Base-by-base conservation (phyloP, 2,113 vertebrate genomes). In the Circaetus cinerascens region DNA sequence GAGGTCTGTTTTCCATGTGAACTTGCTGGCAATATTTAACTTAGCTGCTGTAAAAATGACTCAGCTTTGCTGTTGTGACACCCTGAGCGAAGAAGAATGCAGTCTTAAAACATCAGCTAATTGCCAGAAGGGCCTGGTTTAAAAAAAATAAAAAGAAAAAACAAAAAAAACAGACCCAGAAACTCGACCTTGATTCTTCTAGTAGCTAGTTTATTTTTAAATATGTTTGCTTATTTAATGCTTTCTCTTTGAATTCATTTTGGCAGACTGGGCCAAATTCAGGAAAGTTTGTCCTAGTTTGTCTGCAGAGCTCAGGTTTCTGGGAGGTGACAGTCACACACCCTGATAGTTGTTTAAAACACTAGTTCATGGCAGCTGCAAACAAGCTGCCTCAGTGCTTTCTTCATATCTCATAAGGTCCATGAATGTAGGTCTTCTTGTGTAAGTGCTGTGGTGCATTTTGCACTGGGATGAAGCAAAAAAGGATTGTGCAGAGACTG, bases 31-130 rank as follows among this genome's bases (percentile, higher is more conserved):
- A 77, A 4, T 91, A 57, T 96, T 96, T 93, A 38, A 59, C 80
- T 94, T 60, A 50, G 86, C 93, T 95, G 90, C 93, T 95, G 38
- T 90, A 92, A 92, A 89, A 96, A 83, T 90, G 90, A 82, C 81
- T 91, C 93, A 92, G 79, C 91, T 95, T 88, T 95, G 68, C 87
- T 87, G 82, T 81, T 87, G 94, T 96, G 96, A 94, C 69, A 74
- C 85, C 92, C 97, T 95, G 86, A 83, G 80, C 0, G 9, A 91
- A 86, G 83, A 80, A 82, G 86, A 94, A 88, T 96, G 76, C 55
- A 81, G 74, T 86, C 69, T 90, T 93, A 46, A 95, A 90, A 75
- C 64, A 87, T 94, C 88, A 78, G 36, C 46, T 77, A 94, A 86
- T 92, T 90, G 88, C 90, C 79, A 86, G 93, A 87, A 95, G 25